Evolutionary conservation across 2,888 invertebrate species (phyloP).

Genomic region (Cerceris rybyensis): DNA sequence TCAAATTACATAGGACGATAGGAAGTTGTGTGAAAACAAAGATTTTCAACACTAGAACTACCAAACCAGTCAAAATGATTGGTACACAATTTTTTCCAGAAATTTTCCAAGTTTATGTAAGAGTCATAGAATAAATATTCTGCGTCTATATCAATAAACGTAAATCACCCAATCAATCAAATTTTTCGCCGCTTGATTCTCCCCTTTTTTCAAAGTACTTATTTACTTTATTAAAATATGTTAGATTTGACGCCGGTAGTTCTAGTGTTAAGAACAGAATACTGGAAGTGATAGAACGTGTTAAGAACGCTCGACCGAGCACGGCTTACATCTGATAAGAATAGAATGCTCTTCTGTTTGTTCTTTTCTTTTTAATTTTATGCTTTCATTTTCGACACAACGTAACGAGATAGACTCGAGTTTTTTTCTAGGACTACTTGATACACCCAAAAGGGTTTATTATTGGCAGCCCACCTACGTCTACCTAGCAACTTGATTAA

Average conservation of each 20-base stretch:
- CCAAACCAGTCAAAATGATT: no score
- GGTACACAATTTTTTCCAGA: no score
- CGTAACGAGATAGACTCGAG: slow-evolving; percentile 28
- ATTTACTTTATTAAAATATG: no score
- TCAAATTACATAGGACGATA: neutral
- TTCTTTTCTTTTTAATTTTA: no score
- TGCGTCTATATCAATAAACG: no score
- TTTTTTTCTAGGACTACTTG: slow-evolving; percentile 48
- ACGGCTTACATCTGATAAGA: slow-evolving; percentile 13
- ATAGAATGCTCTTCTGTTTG: slow-evolving; percentile 12
- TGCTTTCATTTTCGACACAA: neutral
- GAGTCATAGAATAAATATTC: no score
- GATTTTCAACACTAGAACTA: no score
- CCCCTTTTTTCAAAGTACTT: no score
- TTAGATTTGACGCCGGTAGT: no score
- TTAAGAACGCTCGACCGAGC: slow-evolving; percentile 1
- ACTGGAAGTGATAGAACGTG: neutral
- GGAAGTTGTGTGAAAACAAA: neutral
- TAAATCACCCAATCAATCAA: no score
- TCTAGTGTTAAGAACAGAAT: neutral
- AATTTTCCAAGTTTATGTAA: no score
- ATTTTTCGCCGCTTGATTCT: no score
- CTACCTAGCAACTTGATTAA: slow-evolving; percentile 65
- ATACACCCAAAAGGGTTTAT: slow-evolving; percentile 45
- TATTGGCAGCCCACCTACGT: slow-evolving; percentile 61